Conservation (phyloP, 1,140 invertebrate species). For the Caerostris darwini region DNA sequence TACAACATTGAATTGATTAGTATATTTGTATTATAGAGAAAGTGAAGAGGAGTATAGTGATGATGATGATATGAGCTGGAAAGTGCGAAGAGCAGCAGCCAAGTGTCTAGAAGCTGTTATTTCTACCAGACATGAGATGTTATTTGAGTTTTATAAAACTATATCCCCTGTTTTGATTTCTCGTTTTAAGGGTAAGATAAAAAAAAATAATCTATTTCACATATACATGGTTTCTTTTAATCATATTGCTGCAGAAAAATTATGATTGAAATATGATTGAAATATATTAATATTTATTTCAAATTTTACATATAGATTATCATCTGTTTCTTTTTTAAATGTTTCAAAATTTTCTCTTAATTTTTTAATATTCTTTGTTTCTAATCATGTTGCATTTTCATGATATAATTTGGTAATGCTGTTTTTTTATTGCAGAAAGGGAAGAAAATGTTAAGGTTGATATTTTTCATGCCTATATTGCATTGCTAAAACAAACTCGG, state of each 20-base stretch:
- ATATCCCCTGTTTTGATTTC: constrained; percentile 94
- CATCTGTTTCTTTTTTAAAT: not conserved
- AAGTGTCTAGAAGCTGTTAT: constrained; percentile 98
- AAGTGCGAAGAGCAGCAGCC: constrained; percentile 95
- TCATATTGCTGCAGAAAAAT: not conserved
- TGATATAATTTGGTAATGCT: not conserved
- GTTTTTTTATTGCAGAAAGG: constrained; percentile 87
- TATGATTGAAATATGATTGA: no score
- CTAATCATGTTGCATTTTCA: not conserved
- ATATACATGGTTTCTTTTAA: not conserved
- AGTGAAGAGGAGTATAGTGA: constrained; percentile 97
- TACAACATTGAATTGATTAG: no score
- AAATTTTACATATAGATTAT: not conserved
- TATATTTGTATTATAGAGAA: constrained; percentile 83
- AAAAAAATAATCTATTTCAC: not conserved
- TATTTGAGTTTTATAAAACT: constrained; percentile 93
- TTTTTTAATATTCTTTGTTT: not conserved
- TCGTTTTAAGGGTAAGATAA: constrained; percentile 90
- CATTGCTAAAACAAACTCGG: constrained; percentile 93
- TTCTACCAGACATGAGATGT: constrained; percentile 92
- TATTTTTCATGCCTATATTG: constrained; percentile 97
- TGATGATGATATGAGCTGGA: constrained; percentile 99
- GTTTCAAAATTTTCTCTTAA: not conserved
- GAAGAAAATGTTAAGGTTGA: constrained; percentile 99
- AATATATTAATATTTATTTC: not conserved